Percentiles rank a stretch among this genome's conserved stretches.
Conservation (phyloP, 2,888 invertebrate genomes). For the Eilema sororculum region DNA sequence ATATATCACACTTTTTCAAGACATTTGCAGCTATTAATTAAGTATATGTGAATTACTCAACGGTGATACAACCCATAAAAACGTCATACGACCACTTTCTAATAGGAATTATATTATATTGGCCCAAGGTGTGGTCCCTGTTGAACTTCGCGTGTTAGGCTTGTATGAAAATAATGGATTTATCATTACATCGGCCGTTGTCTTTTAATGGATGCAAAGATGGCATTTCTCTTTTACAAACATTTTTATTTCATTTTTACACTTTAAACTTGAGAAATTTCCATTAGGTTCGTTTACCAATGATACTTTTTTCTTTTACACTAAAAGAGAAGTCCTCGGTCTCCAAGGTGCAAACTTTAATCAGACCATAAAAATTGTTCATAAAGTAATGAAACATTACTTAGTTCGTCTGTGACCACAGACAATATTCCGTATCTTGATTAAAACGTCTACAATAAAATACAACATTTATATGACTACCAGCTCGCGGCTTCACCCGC, state of each 20-base stretch:
- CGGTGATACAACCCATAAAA: conserved; percentile 49
- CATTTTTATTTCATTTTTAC: not conserved
- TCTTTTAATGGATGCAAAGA: conserved; percentile 12
- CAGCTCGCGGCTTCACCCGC: too few relatives aligned
- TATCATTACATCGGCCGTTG: conserved; percentile 36
- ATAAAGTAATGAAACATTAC: too few relatives aligned
- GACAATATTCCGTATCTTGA: too few relatives aligned
- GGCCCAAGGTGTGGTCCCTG: conserved; percentile 49
- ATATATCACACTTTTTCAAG: conserved; percentile 46
- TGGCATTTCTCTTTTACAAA: not conserved
- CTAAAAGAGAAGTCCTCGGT: not conserved
- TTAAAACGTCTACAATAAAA: too few relatives aligned
- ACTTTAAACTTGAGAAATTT: not conserved
- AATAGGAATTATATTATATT: conserved; percentile 51
- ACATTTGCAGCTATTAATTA: conserved; percentile 36
- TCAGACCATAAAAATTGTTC: too few relatives aligned
- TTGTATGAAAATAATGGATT: conserved; percentile 39
- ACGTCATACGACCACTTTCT: conserved; percentile 52
- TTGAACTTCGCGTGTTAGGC: conserved; percentile 56
- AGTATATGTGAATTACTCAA: conserved; percentile 43
- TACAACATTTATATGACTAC: too few relatives aligned
- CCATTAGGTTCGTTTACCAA: not conserved
- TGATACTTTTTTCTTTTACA: not conserved
- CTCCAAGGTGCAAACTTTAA: not conserved
- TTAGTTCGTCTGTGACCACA: too few relatives aligned